Base-by-base conservation (phyloP, 2,888 invertebrate genomes). In the Cheilosia soror region DNA sequence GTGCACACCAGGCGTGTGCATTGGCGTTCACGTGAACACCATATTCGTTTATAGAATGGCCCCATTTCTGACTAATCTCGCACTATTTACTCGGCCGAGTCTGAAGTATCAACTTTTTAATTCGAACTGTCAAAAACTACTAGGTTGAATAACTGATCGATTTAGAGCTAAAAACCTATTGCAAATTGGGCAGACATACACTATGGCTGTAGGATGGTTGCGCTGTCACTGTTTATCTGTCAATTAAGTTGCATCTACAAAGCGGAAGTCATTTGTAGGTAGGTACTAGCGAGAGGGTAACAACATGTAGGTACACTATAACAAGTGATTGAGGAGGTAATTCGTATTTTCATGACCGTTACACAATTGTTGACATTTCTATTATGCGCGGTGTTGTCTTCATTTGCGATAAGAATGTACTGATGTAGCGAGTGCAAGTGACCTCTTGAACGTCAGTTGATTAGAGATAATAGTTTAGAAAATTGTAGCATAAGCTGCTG, bases 1-100 rank as follows among this genome's bases (percentile, higher is more conserved):
- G 72, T 72, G 58, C 47, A 31, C 4, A 5, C 20, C 53, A 13
- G 37, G 5, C 44, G 37, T 51, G n/a, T 53, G 53, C 76, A 47
- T 49, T 47, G 15, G 6, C 44, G 29, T 58, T 68, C 76, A 76
- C 66, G 60, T 76, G 76, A 68, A 51, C 51, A 40, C 7, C 7
- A 15, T 37, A 5, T 42, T 31, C 7, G 5, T 37, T 33, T 33
- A 4, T 3, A 15, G 5, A 40, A 6, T 42, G 57, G 2, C 29
- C 69, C 27, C 33, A 29, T 71, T 60, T 49, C 4, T 9, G 27
- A 6, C 4, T n/a, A 33, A 66, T 66, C 33, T 44, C 42, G 4
- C 15, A 9, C 7, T 33, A 6, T 37, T 37, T 9, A 57, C 20
- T 27, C 13, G 29, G n/a, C 13, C 20, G n/a, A 29, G 27, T 25